Base-by-base conservation (phyloP, 2,888 invertebrate genomes). In the Zele albiditarsus region DNA sequence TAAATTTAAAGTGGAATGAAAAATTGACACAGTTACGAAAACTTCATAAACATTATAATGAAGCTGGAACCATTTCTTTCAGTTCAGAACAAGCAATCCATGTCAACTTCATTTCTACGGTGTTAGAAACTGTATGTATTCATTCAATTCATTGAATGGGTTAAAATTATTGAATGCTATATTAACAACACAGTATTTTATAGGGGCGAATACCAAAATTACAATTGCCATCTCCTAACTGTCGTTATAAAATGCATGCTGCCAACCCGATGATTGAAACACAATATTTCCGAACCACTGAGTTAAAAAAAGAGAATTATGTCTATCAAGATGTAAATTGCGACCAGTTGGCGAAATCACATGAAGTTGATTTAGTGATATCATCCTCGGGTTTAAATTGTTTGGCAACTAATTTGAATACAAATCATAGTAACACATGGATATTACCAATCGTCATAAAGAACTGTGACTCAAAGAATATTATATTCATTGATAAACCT, bases 401-500 rank as follows among this genome's bases (percentile, higher is more conserved):
- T 78, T 75, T 87, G 65, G 80, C 83, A 14, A 80, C 80, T 58
- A 87, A 86, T 71, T 73, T 81, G 38, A 81, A 80, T 33, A 75
- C 82, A 2, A 80, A 73, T 38, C 79, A 81, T 68, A 60, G 76
- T 8, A 81, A 73, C 42, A 77, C 82, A 3, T 87, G 87, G 87
- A 80, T 82, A 6, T 80, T 87, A 71, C 86, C 87, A 14, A 33
- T 86, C 4, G 76, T 79, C 16, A 77, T 87, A 14, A 85, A 83
- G 73, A 77, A 76, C 20, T 75, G 81, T 2, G 77, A 82, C 42
- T 81, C 78, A 3, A 85, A 80, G 76, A 85, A 81, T 73, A 74
- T 86, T 65, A 77, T 87, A 62, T 87, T 84, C 23, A 66, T 88
- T 20, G 85, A 88, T 66, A 88, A 88, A 69, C 82, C 83, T 46